These are phyloP conservation scores for Catharus fuscescens DNA, from an alignment of 2,113 vertebrate species.

Conservation along the genomic window DNA sequence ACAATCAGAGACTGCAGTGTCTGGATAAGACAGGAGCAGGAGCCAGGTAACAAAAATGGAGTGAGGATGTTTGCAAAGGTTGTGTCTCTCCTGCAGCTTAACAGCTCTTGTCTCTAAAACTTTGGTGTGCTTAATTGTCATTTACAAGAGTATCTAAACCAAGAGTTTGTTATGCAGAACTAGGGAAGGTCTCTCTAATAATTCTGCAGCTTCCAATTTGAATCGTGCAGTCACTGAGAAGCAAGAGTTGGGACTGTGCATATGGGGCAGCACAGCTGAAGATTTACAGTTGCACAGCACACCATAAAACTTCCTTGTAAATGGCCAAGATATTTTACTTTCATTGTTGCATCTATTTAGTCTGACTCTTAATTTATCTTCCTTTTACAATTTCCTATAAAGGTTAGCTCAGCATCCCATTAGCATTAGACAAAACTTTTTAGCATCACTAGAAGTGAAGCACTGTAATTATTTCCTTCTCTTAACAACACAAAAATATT, in stretches of 20 bases:
- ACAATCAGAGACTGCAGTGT: neutral
- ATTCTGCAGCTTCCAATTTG: neutral
- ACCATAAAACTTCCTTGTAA: neutral
- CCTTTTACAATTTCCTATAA: conserved; percentile 11
- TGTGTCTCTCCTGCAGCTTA: neutral
- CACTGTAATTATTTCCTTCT: conserved; percentile 6
- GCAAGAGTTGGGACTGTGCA: rapidly evolving
- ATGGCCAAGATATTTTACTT: conserved; percentile 15
- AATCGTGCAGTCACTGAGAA: neutral
- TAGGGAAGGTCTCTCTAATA: neutral
- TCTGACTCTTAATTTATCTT: conserved; percentile 2
- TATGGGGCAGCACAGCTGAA: neutral
- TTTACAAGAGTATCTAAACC: neutral
- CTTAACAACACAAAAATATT: conserved; percentile 13
- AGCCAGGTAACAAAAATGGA: neutral
- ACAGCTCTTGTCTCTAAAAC: neutral
- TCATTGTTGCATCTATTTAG: neutral
- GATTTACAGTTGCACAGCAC: neutral
- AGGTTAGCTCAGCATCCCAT: conserved; percentile 2
- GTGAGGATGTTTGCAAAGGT: neutral
- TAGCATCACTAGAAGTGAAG: neutral
- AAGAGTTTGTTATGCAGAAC: neutral
- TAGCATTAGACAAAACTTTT: neutral
- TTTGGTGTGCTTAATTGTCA: neutral
- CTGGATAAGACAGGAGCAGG: neutral